Conservation (phyloP, 2,888 invertebrate species). For the Nemapogon koenigi region DNA sequence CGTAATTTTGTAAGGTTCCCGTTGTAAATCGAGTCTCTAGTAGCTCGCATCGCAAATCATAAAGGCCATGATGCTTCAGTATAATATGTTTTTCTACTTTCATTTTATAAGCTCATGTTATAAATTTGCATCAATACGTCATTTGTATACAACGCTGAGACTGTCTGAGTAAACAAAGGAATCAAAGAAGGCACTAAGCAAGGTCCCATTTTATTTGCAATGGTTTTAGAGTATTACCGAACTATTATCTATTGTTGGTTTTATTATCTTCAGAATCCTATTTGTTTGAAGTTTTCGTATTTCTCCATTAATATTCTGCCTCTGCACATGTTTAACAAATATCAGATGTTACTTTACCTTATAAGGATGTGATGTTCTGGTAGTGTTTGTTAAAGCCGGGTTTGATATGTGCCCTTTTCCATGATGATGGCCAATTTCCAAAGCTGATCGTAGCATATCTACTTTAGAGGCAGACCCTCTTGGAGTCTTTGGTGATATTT, state of each 20-base stretch:
- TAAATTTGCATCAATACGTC: conserved; percentile 35
- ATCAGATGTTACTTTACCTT: conserved; percentile 32
- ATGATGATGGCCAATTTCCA: conserved; percentile 69
- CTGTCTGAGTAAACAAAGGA: conserved; percentile 25
- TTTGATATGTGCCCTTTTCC: conserved; percentile 66
- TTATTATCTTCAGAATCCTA: too few species aligned
- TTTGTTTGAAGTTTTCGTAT: too few species aligned
- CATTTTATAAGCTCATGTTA: too few species aligned
- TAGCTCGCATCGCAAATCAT: too few species aligned
- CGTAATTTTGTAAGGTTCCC: too few species aligned
- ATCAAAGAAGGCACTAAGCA: conserved; percentile 16
- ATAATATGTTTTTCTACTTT: too few species aligned
- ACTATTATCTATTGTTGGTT: too few species aligned
- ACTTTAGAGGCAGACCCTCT: conserved; percentile 66
- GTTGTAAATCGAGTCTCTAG: too few species aligned
- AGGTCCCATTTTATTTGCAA: conserved; percentile 25
- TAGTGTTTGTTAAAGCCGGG: conserved; percentile 52
- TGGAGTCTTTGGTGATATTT: conserved; percentile 41
- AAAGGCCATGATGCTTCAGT: too few species aligned
- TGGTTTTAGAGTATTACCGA: too few species aligned
- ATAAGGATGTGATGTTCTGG: conserved; percentile 35
- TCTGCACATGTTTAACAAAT: too few species aligned
- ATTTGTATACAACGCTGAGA: conserved; percentile 23
- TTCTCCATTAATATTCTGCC: too few species aligned
- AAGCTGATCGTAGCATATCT: conserved; percentile 72